Evolutionary conservation across 2,797 vertebrate genomes (phyloP), one percentile per base, ranked within the genome.

Genomic region (Cryptoblepharus egeriae): DNA sequence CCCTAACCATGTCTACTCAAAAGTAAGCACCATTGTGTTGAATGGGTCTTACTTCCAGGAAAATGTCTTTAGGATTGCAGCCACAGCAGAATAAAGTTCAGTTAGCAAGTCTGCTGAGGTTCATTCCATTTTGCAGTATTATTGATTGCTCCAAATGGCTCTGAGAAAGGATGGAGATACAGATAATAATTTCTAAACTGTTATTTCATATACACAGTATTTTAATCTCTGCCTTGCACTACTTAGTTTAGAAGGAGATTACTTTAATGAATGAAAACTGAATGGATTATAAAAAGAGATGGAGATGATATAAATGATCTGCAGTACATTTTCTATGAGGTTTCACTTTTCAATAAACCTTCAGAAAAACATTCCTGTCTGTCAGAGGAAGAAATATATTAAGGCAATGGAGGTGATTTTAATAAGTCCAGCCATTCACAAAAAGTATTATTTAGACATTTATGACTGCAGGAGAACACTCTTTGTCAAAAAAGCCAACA

Each of bases 241-340:
- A 75, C 61, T 91, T 92, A 79, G 61, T 79, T 91, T 70, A 90
- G 75, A 80, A 88, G 9, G 37, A 91, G 81, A 88, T 91, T 91
- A 80, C 79, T 92, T 86, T 91, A 89, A 92, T 35, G 74, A 89
- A 92, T 93, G 93, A 92, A 74, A 94, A 93, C 91, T 89, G 85
- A 92, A 80, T 90, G 86, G 81, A 90, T 93, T 92, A 93, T 92
- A 93, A 94, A 93, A 91, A 75, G 77, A 91, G 77, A 90, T 90
- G 89, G 86, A 93, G 89, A 93, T 92, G 84, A 92, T 94, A 93
- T 94, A 93, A 95, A 93, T 93, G 79, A 93, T 83, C 83, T 92
- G 89, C 93, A 93, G 88, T 92, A 88, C 24, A 83, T 91, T 94
- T 93, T 92, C 91, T 87, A 81, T 55, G 78, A 90, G 69, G 88